Evolutionary conservation across 2,797 vertebrate genomes (phyloP).

Genomic region (Anomalospiza imberbis): DNA sequence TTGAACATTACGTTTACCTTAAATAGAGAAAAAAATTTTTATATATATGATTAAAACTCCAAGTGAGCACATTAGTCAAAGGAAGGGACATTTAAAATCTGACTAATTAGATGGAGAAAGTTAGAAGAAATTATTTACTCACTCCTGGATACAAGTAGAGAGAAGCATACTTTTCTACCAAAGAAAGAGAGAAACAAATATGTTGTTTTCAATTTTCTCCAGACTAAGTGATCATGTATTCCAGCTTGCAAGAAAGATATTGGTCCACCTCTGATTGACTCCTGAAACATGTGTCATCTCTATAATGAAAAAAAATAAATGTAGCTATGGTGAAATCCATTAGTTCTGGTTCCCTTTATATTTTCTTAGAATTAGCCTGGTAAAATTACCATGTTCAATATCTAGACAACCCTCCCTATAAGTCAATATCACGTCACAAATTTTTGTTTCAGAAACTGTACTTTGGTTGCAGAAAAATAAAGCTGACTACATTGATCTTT

Average conservation of each 20-base stretch:
- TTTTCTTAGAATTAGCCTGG: neutral
- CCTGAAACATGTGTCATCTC: neutral
- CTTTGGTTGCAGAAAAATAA: neutral
- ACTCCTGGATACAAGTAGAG: neutral
- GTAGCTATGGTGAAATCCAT: neutral
- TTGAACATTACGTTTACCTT: neutral
- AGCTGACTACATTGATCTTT: neutral
- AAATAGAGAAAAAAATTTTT: neutral
- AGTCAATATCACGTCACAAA: neutral
- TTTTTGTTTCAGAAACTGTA: neutral
- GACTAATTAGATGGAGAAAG: neutral
- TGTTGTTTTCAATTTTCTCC: neutral
- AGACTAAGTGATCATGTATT: neutral
- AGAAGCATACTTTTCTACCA: neutral
- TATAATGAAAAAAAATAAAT: neutral
- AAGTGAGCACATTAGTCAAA: neutral
- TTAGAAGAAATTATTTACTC: neutral
- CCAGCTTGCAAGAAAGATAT: neutral
- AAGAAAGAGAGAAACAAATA: neutral
- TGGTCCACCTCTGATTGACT: neutral
- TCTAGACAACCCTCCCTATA: neutral
- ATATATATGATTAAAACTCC: neutral
- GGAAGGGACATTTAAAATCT: neutral
- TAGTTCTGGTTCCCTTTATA: neutral
- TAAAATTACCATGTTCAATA: neutral